Evolutionary conservation across 35 echinoderm and acorn worm species (phyloP), one percentile per base, ranked within the genome.

Genomic region (Diadema setosum): DNA sequence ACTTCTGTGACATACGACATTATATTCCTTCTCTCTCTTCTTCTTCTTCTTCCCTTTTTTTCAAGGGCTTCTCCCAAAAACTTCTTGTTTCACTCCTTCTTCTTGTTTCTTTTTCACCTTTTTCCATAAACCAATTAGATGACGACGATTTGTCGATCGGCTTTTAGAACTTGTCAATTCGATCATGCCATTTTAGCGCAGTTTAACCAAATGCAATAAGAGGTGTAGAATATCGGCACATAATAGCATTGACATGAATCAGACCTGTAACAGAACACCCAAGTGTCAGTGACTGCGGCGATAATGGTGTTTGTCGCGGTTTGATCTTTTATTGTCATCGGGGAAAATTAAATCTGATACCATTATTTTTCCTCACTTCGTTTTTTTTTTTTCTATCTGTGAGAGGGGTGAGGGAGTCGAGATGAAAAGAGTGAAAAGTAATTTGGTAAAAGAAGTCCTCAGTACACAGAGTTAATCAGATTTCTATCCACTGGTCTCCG

Each of bases 251-350:
- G 73, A 78, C 73, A 78, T 42, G 73, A n/a, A 39, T 44, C 73
- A 78, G 37, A 78, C 25, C 73, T 78, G 73, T 35, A 78, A 78
- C 73, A 42, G 40, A 41, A 78, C 44, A 78, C 73, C 15, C 27
- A 41, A 78, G 73, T 78, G 73, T 78, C 73, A 78, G 44, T 41
- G 40, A 23, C 73, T 24, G 36, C 35, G 40, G 44, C 40, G 24
- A 44, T 78, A 78, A 78, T 78, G 40, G 73, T 35, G 73, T 78
- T 78, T 78, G 73, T 78, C 73, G 35, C 73, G 40, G 73, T 41
- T 78, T 78, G 73, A 78, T 78, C 73, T 78, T 78, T 78, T 78
- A 78, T 78, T 78, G 73, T 78, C 73, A 78, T 78, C 73, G 40
- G 73, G 33, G 73, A 78, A 78, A 42, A 78, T 78, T 78, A 78